A percentile compares a stretch with the other conserved stretches of the same genome.
phyloP scores from a whole-genome alignment of 64 coral and sea anemone species.

The Montipora foliosa region DNA sequence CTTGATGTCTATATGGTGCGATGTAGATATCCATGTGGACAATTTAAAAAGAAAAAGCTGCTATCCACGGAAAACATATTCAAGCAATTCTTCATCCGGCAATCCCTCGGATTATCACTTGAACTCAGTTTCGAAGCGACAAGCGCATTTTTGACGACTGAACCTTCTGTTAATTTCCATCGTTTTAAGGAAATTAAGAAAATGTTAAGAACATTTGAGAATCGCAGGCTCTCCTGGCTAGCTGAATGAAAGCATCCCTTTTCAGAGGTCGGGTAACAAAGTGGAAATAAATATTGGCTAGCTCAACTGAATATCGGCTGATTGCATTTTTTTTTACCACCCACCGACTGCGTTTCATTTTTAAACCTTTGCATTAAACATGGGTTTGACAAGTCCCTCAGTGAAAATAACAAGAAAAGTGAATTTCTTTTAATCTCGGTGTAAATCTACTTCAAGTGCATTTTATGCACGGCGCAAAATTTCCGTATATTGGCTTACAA shows the following conservation, averaged over 20 bases:
- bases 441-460: background rate
- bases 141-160: background rate
- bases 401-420: background rate
- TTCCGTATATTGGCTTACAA: constrained; percentile 39
- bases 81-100: no score
- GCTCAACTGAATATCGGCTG: no score
- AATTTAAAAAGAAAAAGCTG: no score
- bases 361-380: background rate
- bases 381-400: background rate
- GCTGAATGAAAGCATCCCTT: background rate
- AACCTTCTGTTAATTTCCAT: background rate
- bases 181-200: no score
- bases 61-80: no score
- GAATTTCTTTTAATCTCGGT: background rate
- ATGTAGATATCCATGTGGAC: no score
- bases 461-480: background rate
- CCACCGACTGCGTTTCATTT: background rate
- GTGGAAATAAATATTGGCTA: background rate
- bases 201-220: no score
- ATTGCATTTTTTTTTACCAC: background rate
- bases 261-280: background rate
- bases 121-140: background rate
- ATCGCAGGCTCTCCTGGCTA: no score
- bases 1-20: no score
- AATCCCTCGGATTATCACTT: no score